Conservation (phyloP, 2,888 invertebrate species). For the Chironomus tentans region DNA sequence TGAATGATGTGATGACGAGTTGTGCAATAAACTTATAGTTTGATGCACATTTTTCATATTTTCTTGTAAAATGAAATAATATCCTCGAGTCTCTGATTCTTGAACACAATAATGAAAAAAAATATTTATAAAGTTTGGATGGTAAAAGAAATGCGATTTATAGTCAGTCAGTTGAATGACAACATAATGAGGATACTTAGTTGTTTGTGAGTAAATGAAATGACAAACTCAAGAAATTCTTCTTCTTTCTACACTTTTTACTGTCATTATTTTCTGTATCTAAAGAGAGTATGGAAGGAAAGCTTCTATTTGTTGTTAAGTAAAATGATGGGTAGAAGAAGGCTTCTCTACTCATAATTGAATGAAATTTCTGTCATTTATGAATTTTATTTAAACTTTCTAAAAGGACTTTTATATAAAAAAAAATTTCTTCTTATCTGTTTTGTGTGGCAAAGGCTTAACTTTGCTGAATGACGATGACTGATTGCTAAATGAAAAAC, state of each 20-base stretch:
- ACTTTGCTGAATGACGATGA: too few relatives aligned
- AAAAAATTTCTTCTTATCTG: too few relatives aligned
- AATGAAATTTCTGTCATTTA: neutral
- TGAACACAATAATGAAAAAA: neutral
- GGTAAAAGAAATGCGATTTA: neutral
- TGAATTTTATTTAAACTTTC: too few relatives aligned
- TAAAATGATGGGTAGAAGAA: neutral
- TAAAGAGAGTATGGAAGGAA: neutral
- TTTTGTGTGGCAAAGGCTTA: too few relatives aligned
- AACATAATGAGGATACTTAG: slow-evolving; percentile 8
- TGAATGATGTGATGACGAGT: neutral
- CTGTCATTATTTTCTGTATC: neutral
- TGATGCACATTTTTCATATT: neutral
- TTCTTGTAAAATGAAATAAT: too few relatives aligned
- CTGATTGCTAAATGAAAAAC: too few relatives aligned
- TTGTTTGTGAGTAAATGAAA: neutral
- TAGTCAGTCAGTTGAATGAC: slow-evolving; percentile 3
- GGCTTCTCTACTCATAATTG: neutral
- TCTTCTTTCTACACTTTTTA: neutral
- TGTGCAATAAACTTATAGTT: neutral
- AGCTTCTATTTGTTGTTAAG: neutral
- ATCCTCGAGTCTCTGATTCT: neutral
- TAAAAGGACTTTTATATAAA: too few relatives aligned
- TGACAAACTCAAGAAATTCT: neutral
- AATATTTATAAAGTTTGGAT: neutral